Conservation (phyloP, 2,888 invertebrate genomes). For the Pteria penguin region DNA sequence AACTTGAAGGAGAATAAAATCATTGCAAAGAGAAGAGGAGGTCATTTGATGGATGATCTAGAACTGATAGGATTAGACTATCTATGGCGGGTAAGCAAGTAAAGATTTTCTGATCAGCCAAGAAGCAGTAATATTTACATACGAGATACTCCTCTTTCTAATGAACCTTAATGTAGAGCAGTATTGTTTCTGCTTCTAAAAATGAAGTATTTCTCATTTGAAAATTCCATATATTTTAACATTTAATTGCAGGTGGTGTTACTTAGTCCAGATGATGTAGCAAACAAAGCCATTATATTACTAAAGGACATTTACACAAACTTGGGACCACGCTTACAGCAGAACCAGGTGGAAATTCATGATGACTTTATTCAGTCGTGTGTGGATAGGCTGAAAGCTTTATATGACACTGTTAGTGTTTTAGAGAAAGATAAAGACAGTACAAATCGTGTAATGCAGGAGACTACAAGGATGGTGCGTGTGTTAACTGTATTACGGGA, state of each 20-base stretch:
- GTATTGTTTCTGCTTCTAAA: too few species aligned
- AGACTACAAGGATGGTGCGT: constrained; percentile 90
- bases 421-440: constrained; percentile 81
- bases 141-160: too few species aligned
- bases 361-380: constrained; percentile 95
- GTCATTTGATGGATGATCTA: constrained; percentile 89
- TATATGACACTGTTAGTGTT: constrained; percentile 86
- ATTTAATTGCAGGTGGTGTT: constrained; percentile 88
- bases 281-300: constrained; percentile 93
- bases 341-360: constrained; percentile 89
- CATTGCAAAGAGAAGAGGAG: constrained; percentile 90
- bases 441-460: constrained; percentile 83
- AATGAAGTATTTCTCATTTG: too few species aligned
- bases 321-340: constrained; percentile 91
- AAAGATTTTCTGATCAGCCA: too few species aligned
- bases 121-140: too few species aligned
- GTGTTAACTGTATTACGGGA: constrained; percentile 96
- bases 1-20: constrained; percentile 96
- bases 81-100: constrained; percentile 91
- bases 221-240: too few species aligned
- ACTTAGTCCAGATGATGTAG: constrained; percentile 94
- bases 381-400: constrained; percentile 89
- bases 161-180: too few species aligned
- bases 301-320: constrained; percentile 96
- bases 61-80: constrained; percentile 98